These are phyloP conservation scores for Myotis lucifugus DNA, from an alignment of 2,113 vertebrate genomes.

Conservation along the genomic window DNA sequence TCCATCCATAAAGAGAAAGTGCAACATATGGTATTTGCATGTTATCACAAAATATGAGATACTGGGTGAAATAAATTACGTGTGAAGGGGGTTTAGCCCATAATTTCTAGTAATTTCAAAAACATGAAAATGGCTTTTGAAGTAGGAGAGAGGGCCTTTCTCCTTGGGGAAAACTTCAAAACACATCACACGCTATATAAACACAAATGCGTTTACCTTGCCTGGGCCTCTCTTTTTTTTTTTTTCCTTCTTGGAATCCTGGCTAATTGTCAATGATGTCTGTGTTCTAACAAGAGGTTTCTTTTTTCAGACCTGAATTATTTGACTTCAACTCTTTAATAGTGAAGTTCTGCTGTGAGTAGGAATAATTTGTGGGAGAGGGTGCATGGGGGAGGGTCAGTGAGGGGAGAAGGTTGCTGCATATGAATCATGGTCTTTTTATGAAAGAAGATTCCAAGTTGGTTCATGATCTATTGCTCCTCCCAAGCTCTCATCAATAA, in stretches of 20 bases:
- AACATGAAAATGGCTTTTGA: constrained; percentile 72
- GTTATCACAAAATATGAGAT: constrained; percentile 79
- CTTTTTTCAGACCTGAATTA: constrained; percentile 65
- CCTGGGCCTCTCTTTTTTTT: constrained; percentile 30
- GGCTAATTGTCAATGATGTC: constrained; percentile 73
- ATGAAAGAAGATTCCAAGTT: constrained; percentile 1
- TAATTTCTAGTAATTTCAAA: constrained; percentile 79
- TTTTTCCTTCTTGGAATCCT: constrained; percentile 56
- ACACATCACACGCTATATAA: constrained; percentile 65
- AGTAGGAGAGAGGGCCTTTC: constrained; percentile 57
- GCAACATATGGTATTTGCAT: constrained; percentile 66
- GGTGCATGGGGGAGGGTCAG: fast-evolving
- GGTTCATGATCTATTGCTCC: background rate
- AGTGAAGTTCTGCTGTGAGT: background rate
- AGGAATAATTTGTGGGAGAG: background rate
- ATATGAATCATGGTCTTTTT: background rate
- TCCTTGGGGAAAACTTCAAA: constrained; percentile 77
- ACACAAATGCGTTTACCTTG: constrained; percentile 70
- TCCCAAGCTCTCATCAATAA: constrained; percentile 10
- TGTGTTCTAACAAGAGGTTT: constrained; percentile 68
- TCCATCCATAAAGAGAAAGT: constrained; percentile 62
- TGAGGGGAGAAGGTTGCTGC: background rate
- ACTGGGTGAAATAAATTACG: constrained; percentile 77
- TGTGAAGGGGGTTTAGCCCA: constrained; percentile 77
- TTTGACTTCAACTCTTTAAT: constrained; percentile 43